phyloP scores from a whole-genome alignment of 1,140 invertebrate species.

The Anadara kagoshimensis region DNA sequence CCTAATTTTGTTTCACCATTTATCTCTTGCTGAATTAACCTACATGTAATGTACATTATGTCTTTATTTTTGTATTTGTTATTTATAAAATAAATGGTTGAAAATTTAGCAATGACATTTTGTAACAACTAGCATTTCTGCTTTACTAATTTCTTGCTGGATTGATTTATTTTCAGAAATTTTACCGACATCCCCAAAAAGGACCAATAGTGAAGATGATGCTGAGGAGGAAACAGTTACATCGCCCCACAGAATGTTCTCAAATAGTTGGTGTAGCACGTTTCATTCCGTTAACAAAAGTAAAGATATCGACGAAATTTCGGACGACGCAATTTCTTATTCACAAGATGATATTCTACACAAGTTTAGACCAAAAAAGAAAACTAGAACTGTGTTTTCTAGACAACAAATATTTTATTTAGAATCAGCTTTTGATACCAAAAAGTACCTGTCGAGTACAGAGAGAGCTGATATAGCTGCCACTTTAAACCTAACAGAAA shows the following conservation, averaged over 20 bases:
- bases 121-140: background rate
- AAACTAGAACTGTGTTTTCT: slow-evolving; percentile 57
- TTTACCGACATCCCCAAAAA: no score
- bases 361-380: slow-evolving; percentile 43
- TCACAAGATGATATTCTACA: background rate
- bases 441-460: slow-evolving; percentile 51
- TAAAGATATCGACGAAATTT: no score
- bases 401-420: slow-evolving; percentile 53
- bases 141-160: no score
- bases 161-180: no score
- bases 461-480: slow-evolving; percentile 51
- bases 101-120: background rate
- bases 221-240: no score
- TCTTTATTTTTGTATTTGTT: background rate
- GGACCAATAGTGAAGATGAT: no score
- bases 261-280: no score
- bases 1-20: background rate
- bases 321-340: background rate
- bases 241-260: no score
- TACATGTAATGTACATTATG: no score
- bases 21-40: background rate
- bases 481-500: slow-evolving; percentile 49
- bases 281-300: no score
- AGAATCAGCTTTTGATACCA: slow-evolving; percentile 54
- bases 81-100: background rate